phyloP scores from a whole-genome alignment of 2,888 invertebrate genomes.

The Theretra japonica region DNA sequence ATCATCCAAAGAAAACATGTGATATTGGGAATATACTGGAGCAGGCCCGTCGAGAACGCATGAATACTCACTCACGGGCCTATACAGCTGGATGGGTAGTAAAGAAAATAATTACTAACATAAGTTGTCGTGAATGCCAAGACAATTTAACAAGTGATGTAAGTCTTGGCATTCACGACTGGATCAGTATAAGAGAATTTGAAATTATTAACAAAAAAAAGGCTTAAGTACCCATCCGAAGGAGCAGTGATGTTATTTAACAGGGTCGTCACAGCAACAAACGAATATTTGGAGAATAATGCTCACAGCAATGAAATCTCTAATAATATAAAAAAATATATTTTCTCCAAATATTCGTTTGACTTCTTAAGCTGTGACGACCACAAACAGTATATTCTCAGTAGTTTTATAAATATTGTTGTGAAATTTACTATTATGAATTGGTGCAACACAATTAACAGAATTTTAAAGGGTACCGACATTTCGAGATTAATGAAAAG shows the following conservation, averaged over 20 bases:
- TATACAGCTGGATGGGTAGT: slow-evolving; percentile 43
- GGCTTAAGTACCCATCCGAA: slow-evolving; percentile 38
- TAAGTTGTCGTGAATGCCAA: not conserved
- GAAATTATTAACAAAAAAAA: slow-evolving; percentile 33
- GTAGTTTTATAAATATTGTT: not conserved
- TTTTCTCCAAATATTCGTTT: slow-evolving; percentile 38
- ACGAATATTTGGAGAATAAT: slow-evolving; percentile 38
- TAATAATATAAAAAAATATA: slow-evolving; percentile 33
- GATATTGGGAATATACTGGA: slow-evolving; percentile 26
- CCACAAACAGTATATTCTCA: slow-evolving; percentile 11
- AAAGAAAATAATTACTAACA: slow-evolving; percentile 36
- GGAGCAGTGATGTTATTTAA: slow-evolving; percentile 38
- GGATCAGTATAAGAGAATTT: slow-evolving; percentile 38
- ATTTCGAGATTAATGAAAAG: no score
- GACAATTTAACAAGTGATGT: not conserved
- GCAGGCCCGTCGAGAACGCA: slow-evolving; percentile 38
- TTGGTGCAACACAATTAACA: no score
- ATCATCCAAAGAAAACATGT: slow-evolving; percentile 3
- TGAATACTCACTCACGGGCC: slow-evolving; percentile 42
- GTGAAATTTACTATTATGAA: no score
- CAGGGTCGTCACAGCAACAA: slow-evolving; percentile 36
- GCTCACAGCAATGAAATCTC: slow-evolving; percentile 3
- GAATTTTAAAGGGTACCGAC: no score
- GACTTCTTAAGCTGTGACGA: slow-evolving; percentile 34
- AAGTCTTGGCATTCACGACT: slow-evolving; percentile 33